These are phyloP conservation scores for Pandemis cinnamomeana DNA, from an alignment of 2,888 invertebrate genomes.

Conservation along the genomic window DNA sequence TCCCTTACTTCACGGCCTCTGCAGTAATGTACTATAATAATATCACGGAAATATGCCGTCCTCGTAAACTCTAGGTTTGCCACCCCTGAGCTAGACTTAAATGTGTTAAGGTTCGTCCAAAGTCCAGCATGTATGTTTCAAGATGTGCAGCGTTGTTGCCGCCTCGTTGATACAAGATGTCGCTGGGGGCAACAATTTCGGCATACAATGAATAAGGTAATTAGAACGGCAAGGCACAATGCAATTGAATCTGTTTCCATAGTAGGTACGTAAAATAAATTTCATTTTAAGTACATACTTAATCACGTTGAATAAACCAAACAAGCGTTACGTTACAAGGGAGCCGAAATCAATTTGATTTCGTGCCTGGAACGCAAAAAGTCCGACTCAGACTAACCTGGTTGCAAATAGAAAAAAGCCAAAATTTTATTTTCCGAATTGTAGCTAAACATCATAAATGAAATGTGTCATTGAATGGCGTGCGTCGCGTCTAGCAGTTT, in stretches of 20 bases:
- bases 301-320: neutral
- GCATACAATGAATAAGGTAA: neutral
- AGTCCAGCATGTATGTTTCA: too few relatives aligned
- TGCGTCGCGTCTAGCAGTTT: slow-evolving; percentile 9
- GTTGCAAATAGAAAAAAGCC: slow-evolving; percentile 18
- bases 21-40: too few relatives aligned
- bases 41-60: too few relatives aligned
- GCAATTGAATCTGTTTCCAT: neutral
- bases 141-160: too few relatives aligned
- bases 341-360: neutral
- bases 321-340: neutral
- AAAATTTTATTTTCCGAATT: slow-evolving; percentile 13
- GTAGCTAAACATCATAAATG: slow-evolving; percentile 30
- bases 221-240: neutral
- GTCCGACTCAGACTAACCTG: slow-evolving; percentile 19
- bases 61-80: too few relatives aligned
- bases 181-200: neutral
- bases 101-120: too few relatives aligned
- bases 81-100: too few relatives aligned
- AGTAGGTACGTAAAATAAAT: neutral
- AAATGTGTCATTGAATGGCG: slow-evolving; percentile 27
- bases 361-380: neutral
- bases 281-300: neutral
- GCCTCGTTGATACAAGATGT: neutral
- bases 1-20: too few relatives aligned